Conservation (phyloP, 2,113 vertebrate genomes). For the Antidorcas marsupialis region DNA sequence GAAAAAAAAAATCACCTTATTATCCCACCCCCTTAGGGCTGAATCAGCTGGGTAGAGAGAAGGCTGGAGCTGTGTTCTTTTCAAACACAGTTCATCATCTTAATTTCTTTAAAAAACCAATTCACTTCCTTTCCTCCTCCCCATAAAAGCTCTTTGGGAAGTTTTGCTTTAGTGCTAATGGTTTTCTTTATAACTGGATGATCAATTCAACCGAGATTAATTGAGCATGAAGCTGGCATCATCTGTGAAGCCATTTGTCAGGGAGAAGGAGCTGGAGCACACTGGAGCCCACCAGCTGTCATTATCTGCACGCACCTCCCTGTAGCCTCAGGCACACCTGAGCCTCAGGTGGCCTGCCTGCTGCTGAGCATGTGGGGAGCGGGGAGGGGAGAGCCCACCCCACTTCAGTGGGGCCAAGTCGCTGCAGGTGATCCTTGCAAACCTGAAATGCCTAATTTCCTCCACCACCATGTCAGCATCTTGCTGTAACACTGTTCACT, state of each 20-base stretch:
- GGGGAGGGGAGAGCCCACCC: background rate
- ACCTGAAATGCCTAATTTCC: background rate
- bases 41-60: slow-evolving; percentile 14
- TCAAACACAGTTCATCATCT: slow-evolving; percentile 49
- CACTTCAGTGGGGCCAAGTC: fast-evolving
- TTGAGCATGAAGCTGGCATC: slow-evolving; percentile 71
- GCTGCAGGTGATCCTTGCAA: background rate
- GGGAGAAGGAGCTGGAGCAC: slow-evolving; percentile 26
- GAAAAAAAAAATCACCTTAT: background rate
- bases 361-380: fast-evolving
- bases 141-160: slow-evolving; percentile 64
- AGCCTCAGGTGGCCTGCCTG: background rate
- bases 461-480: background rate
- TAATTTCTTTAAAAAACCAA: slow-evolving; percentile 43
- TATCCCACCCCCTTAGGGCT: background rate
- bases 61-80: background rate
- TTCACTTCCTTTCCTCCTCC: slow-evolving; percentile 43
- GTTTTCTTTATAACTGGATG: slow-evolving; percentile 69
- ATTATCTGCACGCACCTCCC: background rate
- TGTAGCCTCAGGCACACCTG: background rate
- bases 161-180: slow-evolving; percentile 66
- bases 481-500: background rate
- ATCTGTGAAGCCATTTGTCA: slow-evolving; percentile 58
- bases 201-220: slow-evolving; percentile 72
- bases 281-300: background rate